Conservation (phyloP, 2,113 vertebrate species). For the Pygoscelis antarcticus region DNA sequence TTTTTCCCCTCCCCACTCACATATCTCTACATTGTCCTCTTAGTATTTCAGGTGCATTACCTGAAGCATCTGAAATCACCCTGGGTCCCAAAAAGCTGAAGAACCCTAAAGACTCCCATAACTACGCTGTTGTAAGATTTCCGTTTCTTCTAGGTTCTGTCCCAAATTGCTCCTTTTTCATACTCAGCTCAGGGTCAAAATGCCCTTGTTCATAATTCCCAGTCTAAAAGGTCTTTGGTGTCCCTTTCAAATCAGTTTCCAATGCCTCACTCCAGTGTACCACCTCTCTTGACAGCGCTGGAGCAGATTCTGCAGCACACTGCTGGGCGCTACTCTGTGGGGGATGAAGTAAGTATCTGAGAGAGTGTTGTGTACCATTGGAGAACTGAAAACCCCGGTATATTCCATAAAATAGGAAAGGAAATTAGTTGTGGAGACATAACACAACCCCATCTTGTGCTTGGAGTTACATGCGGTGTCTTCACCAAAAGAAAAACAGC, state of each 20-base stretch:
- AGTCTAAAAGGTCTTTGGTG: not conserved
- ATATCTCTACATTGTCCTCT: not conserved
- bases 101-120: not conserved
- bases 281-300: constrained; percentile 79
- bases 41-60: not conserved
- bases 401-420: not conserved
- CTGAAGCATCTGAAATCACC: not conserved
- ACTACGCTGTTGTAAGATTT: not conserved
- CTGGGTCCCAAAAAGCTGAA: not conserved
- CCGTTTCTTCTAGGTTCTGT: not conserved
- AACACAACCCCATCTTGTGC: not conserved
- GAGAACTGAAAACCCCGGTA: not conserved
- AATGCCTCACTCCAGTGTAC: not conserved
- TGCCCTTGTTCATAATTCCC: not conserved
- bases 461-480: not conserved
- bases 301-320: constrained; percentile 86
- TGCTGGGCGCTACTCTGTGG: constrained; percentile 87
- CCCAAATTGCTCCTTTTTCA: not conserved
- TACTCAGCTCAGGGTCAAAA: not conserved
- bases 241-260: not conserved
- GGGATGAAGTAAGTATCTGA: constrained; percentile 84
- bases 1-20: not conserved
- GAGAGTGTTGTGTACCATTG: not conserved
- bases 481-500: not conserved
- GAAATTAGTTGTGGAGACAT: not conserved